Evolutionary conservation across 2,888 invertebrate genomes (phyloP), one percentile per base, ranked within the genome.

Genomic region (Lamellibrachia satsuma): DNA sequence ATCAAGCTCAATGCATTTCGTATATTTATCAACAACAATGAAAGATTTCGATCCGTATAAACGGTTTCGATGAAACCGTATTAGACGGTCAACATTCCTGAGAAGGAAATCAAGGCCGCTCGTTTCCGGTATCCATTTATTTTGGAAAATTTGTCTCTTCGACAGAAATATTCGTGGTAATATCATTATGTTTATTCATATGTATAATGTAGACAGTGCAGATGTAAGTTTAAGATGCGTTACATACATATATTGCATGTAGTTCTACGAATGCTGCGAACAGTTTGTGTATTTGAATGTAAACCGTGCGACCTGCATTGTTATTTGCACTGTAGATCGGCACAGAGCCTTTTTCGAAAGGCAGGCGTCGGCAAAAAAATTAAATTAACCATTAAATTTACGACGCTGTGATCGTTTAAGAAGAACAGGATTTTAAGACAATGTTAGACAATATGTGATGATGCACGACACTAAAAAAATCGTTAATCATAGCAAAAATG

Each of bases 221-320:
- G 75, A 75, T 15, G 75, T 22, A 6, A 75, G 75, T 75, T 75
- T 75, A 75, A n/a, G 75, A 75, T 75, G 75, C 22, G 15, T 75
- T 75, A 4, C 6, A 6, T 75, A 22, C 4, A 6, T 22, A 75
- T n/a, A 6, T 75, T 75, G 22, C 75, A 75, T 22, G 22, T 22
- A 75, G 3, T 11, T 75, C 15, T 15, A 75, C 75, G 75, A 22
- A n/a, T 75, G 2, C 75, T 22, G 22, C 75, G 75, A 75, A 75
- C 3, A 75, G 15, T 75, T 75, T 11, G 22, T 75, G 75, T 75
- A 75, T 75, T 75, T 22, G 22, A 11, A n/a, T 75, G 22, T 6
- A 75, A 75, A 75, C n/a, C 75, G 75, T 75, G 75, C 75, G 75
- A 75, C 75, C n/a, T 75, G 75, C 75, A 75, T 75, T 75, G 75